A percentile compares a stretch with the other conserved stretches of the same genome.
Conservation (phyloP, 2,113 vertebrate species). For the Chaenocephalus aceratus region DNA sequence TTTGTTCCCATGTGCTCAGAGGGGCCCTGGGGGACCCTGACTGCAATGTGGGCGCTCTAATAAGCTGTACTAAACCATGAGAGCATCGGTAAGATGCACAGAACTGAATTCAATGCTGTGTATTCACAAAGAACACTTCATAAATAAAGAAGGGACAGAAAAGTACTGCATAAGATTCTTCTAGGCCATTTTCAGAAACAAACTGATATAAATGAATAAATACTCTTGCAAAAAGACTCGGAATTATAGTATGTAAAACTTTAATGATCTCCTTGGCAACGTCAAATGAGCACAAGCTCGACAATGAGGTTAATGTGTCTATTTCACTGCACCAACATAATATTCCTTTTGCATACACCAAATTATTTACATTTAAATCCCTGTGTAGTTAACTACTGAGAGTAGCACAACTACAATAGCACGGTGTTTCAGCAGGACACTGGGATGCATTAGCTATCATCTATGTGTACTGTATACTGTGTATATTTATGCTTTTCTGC, state of each 20-base stretch:
- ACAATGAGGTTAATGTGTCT: neutral
- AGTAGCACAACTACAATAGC: neutral
- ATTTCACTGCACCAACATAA: neutral
- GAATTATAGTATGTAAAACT: neutral
- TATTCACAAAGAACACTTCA: constrained; percentile 19
- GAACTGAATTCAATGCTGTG: constrained; percentile 10
- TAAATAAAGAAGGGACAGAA: neutral
- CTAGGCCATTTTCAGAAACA: neutral
- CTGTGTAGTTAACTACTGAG: neutral
- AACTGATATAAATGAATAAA: neutral
- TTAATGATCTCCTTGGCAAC: neutral
- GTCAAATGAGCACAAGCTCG: neutral
- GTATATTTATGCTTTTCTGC: constrained; percentile 19
- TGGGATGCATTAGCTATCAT: neutral
- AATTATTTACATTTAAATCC: no score
- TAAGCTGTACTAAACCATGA: constrained; percentile 33
- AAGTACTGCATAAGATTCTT: neutral
- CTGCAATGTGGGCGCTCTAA: constrained; percentile 31
- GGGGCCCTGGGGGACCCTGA: constrained; percentile 49
- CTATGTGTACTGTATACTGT: neutral
- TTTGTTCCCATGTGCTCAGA: constrained; percentile 61
- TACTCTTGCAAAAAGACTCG: neutral
- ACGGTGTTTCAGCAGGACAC: neutral
- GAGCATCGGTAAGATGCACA: constrained; percentile 1
- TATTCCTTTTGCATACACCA: no score